Percentiles rank a stretch among this genome's conserved stretches.
Conservation (phyloP, 2,797 vertebrate genomes). For the Labeo calbasu region DNA sequence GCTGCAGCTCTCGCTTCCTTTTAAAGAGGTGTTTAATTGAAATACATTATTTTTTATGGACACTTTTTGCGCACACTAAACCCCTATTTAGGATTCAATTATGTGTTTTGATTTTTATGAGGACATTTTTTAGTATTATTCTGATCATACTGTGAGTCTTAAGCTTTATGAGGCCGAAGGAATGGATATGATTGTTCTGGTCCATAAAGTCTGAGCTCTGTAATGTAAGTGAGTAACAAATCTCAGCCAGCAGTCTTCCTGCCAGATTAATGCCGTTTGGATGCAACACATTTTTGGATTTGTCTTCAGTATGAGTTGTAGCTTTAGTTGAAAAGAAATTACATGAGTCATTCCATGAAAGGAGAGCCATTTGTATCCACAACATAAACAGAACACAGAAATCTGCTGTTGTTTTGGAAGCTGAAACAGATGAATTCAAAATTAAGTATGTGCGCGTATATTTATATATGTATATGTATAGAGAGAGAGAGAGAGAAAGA, state of each 20-base stretch:
- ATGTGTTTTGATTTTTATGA: slow-evolving; percentile 32
- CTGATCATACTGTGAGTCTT: slow-evolving; percentile 4
- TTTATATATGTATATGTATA: too few relatives aligned
- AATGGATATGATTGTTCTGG: slow-evolving; percentile 45
- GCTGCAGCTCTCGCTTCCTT: neutral
- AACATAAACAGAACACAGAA: slow-evolving; percentile 19
- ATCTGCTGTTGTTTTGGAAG: neutral
- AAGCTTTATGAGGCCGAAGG: slow-evolving; percentile 46
- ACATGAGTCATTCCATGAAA: neutral
- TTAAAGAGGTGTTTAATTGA: slow-evolving; percentile 18
- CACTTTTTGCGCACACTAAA: neutral
- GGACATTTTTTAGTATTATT: slow-evolving; percentile 14
- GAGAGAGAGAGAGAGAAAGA: too few relatives aligned
- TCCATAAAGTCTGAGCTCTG: slow-evolving; percentile 38
- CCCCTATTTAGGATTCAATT: slow-evolving; percentile 22
- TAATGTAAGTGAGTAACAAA: slow-evolving; percentile 54
- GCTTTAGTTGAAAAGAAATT: slow-evolving; percentile 15
- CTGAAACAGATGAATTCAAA: neutral
- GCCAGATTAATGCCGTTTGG: slow-evolving; percentile 7
- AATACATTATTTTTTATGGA: slow-evolving; percentile 25
- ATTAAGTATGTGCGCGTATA: neutral
- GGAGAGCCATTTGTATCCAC: neutral
- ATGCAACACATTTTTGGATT: slow-evolving; percentile 31
- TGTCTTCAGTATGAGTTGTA: slow-evolving; percentile 31
- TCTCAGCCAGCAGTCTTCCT: slow-evolving; percentile 19